Percentiles rank a stretch among this genome's conserved stretches.
Evolutionary conservation across 2,797 vertebrate genomes (phyloP).

Genomic region (Peromyscus melanophrys): DNA sequence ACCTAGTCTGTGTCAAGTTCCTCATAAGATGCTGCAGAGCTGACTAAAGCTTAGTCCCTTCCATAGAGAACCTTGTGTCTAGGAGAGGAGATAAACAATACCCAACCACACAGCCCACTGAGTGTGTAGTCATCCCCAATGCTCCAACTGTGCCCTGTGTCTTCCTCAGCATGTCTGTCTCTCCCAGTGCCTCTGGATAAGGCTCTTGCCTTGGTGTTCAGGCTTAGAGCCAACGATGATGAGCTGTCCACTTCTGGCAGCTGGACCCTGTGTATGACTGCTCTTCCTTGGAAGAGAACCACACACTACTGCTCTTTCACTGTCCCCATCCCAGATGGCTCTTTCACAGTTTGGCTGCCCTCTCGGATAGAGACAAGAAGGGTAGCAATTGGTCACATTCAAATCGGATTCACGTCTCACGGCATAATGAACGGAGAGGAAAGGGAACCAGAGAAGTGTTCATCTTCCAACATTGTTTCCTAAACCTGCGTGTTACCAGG

Average conservation of each 20-base stretch:
- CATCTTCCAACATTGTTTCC: background rate
- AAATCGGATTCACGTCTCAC: conserved; percentile 3
- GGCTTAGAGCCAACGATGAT: background rate
- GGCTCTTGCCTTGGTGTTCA: background rate
- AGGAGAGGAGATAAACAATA: background rate
- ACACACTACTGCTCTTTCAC: background rate
- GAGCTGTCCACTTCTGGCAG: background rate
- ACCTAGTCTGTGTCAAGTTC: background rate
- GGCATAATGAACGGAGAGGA: background rate
- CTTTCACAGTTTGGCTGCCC: background rate
- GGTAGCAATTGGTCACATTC: background rate
- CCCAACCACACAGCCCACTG: fast-evolving
- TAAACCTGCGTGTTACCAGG: background rate
- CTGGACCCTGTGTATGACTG: background rate
- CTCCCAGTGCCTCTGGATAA: background rate
- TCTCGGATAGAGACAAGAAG: conserved; percentile 24
- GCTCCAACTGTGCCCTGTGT: background rate
- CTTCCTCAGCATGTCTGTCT: background rate
- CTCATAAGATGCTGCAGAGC: background rate
- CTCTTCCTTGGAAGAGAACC: background rate
- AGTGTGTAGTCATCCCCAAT: fast-evolving
- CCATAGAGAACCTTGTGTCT: background rate
- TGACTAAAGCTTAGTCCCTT: background rate
- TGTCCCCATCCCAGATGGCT: background rate
- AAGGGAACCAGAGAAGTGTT: background rate